phyloP scores from a whole-genome alignment of 2,797 vertebrate genomes.

The Eremophila alpestris region DNA sequence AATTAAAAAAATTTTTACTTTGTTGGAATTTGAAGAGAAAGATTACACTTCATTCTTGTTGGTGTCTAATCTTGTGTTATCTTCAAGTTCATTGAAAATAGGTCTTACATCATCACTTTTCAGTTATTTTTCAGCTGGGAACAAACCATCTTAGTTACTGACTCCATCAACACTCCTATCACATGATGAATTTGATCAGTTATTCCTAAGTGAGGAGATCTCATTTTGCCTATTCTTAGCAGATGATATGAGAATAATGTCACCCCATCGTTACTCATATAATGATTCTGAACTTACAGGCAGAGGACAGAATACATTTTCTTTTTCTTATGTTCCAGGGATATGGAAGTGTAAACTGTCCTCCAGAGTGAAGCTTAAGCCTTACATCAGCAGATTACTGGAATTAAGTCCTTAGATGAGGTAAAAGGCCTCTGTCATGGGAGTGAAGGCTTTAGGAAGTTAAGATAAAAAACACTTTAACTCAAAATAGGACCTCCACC shows the following conservation, averaged over 20 bases:
- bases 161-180: neutral
- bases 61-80: neutral
- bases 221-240: neutral
- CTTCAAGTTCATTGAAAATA: neutral
- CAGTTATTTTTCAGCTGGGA: neutral
- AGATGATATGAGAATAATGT: neutral
- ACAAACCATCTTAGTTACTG: neutral
- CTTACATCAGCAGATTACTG: neutral
- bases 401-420: neutral
- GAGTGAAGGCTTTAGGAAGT: neutral
- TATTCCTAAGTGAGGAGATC: neutral
- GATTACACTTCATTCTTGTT: neutral
- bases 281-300: neutral
- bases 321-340: neutral
- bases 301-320: neutral
- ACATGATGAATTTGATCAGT: neutral
- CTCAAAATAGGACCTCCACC: neutral
- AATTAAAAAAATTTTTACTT: neutral
- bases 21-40: neutral
- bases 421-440: neutral
- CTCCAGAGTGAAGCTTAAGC: neutral
- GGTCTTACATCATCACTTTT: neutral
- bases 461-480: neutral
- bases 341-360: neutral
- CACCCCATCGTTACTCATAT: neutral